Evolutionary conservation across 1,140 invertebrate species (phyloP).

Genomic region (Philaenus spumarius): DNA sequence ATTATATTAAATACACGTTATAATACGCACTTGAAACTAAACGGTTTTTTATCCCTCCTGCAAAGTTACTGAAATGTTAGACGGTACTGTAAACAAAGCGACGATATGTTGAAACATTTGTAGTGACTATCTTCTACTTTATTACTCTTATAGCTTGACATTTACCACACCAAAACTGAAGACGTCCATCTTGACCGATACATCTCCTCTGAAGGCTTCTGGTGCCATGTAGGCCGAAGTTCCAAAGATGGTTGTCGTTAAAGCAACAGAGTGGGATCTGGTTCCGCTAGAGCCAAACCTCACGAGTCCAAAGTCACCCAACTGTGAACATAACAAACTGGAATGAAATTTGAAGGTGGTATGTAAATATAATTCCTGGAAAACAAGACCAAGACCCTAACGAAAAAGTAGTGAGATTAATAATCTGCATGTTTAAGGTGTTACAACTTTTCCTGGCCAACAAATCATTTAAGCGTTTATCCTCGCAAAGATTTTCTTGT

Average conservation of each 20-base stretch:
- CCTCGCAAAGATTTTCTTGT: no score
- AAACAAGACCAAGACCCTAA: no score
- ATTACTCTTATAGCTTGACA: conserved; percentile 17
- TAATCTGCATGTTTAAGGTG: no score
- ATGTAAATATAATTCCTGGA: no score
- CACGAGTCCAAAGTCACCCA: conserved; percentile 68
- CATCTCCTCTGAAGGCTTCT: conserved; percentile 60
- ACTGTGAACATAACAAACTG: conserved; percentile 41
- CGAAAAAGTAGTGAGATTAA: no score
- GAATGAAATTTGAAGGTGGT: no score
- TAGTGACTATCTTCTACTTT: neutral
- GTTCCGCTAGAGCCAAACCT: conserved; percentile 42
- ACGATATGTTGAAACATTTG: neutral
- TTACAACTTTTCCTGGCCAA: no score
- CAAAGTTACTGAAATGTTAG: no score
- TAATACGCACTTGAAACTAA: no score
- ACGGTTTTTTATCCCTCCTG: neutral
- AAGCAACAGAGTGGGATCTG: conserved; percentile 39
- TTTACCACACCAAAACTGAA: conserved; percentile 69
- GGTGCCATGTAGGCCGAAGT: conserved; percentile 70
- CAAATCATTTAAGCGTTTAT: no score
- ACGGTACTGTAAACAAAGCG: neutral
- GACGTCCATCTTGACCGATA: conserved; percentile 65
- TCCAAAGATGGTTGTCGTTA: conserved; percentile 52
- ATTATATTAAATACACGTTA: no score